Evolutionary conservation across 1,140 invertebrate species (phyloP).

Genomic region (Penaeus indicus): DNA sequence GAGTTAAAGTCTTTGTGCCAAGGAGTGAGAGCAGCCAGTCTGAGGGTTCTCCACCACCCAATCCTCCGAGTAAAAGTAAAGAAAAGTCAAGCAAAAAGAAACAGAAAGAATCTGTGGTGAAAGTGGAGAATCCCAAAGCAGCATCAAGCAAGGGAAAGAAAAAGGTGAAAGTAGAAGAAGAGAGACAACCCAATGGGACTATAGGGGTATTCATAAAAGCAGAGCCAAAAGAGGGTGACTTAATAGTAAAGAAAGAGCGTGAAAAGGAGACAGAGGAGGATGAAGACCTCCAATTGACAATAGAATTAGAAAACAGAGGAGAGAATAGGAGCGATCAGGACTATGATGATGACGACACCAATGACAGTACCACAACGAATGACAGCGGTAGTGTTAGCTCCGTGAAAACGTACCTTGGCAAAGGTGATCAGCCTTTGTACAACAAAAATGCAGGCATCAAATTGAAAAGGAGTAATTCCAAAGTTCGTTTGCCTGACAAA

Average conservation of each 20-base stretch:
- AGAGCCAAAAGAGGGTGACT: constrained; percentile 44
- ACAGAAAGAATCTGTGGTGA: constrained; percentile 18
- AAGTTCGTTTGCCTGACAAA: constrained; percentile 18
- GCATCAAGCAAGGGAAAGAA: constrained; percentile 21
- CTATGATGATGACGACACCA: constrained; percentile 47
- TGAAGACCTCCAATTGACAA: constrained; percentile 20
- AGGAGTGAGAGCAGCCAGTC: constrained; percentile 18
- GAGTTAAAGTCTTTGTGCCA: constrained; percentile 34
- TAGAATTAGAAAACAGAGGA: constrained; percentile 20
- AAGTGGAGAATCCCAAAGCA: constrained; percentile 8
- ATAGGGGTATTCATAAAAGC: constrained; percentile 44
- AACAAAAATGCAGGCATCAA: constrained; percentile 20
- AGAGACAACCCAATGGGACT: constrained; percentile 3
- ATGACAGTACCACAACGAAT: constrained; percentile 26
- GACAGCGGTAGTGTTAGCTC: constrained; percentile 35
- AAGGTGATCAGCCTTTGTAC: neutral
- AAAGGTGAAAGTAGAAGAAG: constrained; percentile 20
- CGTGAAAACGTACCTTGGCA: neutral
- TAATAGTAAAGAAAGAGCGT: constrained; percentile 15
- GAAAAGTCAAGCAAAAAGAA: neutral
- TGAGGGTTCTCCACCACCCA: constrained; percentile 28
- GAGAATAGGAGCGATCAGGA: constrained; percentile 36
- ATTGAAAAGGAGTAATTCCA: constrained; percentile 43
- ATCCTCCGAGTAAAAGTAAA: constrained; percentile 27
- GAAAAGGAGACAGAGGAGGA: constrained; percentile 21